Evolutionary conservation across 2,797 vertebrate species (phyloP).

Genomic region (Artibeus lituratus): DNA sequence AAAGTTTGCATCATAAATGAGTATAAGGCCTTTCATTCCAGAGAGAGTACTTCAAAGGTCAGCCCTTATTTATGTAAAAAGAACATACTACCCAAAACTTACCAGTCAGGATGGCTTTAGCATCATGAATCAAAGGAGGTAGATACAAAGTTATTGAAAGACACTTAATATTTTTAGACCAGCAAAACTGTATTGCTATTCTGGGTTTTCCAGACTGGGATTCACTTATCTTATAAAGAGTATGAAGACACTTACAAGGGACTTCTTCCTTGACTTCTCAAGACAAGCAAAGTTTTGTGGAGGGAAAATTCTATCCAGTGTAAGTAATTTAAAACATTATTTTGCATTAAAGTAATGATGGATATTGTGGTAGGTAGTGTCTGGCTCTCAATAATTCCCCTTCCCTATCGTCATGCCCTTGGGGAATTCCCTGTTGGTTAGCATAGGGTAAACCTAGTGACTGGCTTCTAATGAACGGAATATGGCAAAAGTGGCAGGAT

Average conservation of each 20-base stretch:
- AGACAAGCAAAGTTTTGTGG: neutral
- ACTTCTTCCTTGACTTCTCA: neutral
- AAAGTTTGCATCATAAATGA: conserved; percentile 14
- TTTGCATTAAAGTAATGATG: neutral
- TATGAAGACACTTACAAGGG: neutral
- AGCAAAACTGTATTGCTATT: neutral
- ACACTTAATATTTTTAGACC: neutral
- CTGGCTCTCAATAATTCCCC: neutral
- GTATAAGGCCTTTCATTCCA: neutral
- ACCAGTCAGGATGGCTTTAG: neutral
- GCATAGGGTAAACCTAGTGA: neutral
- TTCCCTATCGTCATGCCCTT: neutral
- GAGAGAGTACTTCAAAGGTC: neutral
- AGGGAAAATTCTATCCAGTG: neutral
- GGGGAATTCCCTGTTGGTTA: neutral
- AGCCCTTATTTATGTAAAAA: neutral
- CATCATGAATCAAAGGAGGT: neutral
- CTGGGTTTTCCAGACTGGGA: neutral
- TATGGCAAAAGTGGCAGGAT: neutral
- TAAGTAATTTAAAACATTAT: neutral
- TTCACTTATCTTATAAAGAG: neutral
- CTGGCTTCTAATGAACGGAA: neutral
- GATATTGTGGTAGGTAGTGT: neutral
- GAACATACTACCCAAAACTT: neutral
- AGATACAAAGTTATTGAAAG: neutral